Conservation (phyloP, 2,797 vertebrate species). For the Ceryle rudis region DNA sequence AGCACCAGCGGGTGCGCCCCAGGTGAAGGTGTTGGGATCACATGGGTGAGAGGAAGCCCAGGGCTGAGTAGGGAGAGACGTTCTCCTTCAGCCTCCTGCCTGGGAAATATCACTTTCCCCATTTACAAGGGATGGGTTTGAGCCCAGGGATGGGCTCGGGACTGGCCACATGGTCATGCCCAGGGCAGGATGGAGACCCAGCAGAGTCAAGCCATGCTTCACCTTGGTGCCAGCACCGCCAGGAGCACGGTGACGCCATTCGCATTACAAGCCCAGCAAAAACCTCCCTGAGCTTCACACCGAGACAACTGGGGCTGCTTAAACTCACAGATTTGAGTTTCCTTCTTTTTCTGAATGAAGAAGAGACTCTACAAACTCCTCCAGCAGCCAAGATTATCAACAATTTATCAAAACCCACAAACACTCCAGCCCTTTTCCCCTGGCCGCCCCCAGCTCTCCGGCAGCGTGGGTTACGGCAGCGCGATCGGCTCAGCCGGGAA, state of each 20-base stretch:
- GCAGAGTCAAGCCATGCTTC: rapidly evolving
- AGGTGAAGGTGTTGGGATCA: rapidly evolving
- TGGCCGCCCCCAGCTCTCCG: not conserved
- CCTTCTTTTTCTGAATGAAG: not conserved
- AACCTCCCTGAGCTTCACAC: not conserved
- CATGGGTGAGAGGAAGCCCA: rapidly evolving
- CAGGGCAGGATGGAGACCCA: not conserved
- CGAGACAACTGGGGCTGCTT: not conserved
- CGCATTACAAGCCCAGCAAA: not conserved
- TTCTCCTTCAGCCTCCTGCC: not conserved
- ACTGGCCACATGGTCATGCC: not conserved
- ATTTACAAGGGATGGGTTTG: not conserved
- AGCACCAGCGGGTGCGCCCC: rapidly evolving
- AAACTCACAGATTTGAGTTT: not conserved
- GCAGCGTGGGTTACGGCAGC: rapidly evolving
- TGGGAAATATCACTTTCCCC: rapidly evolving
- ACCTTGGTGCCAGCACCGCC: not conserved
- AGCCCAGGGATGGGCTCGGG: not conserved
- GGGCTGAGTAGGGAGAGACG: not conserved
- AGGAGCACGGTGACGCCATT: rapidly evolving
- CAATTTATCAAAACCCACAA: conserved; percentile 29
- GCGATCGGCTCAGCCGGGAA: not conserved
- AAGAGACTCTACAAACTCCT: not conserved
- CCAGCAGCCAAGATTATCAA: not conserved
- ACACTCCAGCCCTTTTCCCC: not conserved